Base-by-base conservation (phyloP, 2,113 vertebrate genomes). In the Entelurus aequoreus region DNA sequence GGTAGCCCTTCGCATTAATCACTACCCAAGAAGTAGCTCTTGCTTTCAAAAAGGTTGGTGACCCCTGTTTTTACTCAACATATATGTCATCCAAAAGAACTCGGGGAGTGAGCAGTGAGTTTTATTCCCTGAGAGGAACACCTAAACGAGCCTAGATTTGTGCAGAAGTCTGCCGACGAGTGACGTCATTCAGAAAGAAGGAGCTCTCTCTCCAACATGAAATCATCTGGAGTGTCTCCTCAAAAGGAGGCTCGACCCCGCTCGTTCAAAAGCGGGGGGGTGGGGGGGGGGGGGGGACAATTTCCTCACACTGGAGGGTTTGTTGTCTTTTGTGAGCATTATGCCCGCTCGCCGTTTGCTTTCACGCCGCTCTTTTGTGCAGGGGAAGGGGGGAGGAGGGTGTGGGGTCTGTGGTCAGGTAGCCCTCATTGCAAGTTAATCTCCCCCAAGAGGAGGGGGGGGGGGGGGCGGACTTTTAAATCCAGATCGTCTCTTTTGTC, bases 401-500 rank as follows among this genome's bases (percentile, higher is more conserved):
- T n/a, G 90, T 90, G 87, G 83, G 54, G 83, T 90, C 88, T 75
- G 52, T 90, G 87, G 87, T 42, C 89, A 92, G 90, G 89, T 92
- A 90, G 89, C 88, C 89, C 89, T 91, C 80, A 87, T 88, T 87
- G 86, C 84, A 91, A 91, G 87, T 92, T 92, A 90, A 92, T 92
- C 91, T 92, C 76, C 76, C 78, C 81, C 91, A 90, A 90, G 87
- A 88, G 81, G 71, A 28, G 28, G 28, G 3, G 1, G 28, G 28
- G 3, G 1, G 28, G 28, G 2, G 28, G 28, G 28, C 28, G 28
- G 28, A 28, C 28, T 28, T 28, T 28, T 28, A 28, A 28, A 28
- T 28, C 28, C 28, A 28, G 28, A 28, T 28, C 72, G 36, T 36
- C 14, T 88, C 82, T 79, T 87, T 90, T 90, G 90, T 89, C 59